Evolutionary conservation across 1,140 invertebrate species (phyloP).

Genomic region (Caenorhabditis remanei): DNA sequence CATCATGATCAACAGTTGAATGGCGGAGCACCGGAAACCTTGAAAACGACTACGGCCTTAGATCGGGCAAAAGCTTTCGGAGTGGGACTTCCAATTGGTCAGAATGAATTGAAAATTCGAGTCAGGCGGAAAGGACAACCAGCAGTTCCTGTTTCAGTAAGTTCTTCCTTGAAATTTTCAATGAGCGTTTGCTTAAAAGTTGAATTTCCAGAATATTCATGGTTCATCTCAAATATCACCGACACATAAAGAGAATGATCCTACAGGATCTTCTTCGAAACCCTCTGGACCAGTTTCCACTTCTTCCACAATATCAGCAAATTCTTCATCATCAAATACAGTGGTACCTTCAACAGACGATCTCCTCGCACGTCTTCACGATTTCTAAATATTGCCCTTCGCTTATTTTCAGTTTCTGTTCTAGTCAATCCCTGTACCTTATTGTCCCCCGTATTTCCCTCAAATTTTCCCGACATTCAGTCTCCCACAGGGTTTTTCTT

Average conservation of each 20-base stretch:
- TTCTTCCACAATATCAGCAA: neutral
- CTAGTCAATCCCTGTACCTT: neutral
- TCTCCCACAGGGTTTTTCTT: neutral
- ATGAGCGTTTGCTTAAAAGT: neutral
- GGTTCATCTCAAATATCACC: slow-evolving; percentile 29
- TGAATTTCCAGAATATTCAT: neutral
- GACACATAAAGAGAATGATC: slow-evolving; percentile 57
- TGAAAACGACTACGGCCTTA: slow-evolving; percentile 9
- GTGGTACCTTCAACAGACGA: slow-evolving; percentile 40
- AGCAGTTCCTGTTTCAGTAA: slow-evolving; percentile 31
- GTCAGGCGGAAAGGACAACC: slow-evolving; percentile 51
- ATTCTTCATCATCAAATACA: slow-evolving; percentile 31
- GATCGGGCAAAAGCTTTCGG: slow-evolving; percentile 43
- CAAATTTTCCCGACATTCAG: neutral
- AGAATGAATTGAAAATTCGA: slow-evolving; percentile 17
- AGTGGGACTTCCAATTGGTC: neutral
- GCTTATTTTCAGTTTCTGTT: neutral
- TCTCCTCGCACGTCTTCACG: slow-evolving; percentile 51
- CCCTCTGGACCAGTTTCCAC: neutral
- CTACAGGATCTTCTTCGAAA: neutral
- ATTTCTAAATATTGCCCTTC: slow-evolving; percentile 11
- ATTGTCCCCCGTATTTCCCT: neutral
- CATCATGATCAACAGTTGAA: slow-evolving; percentile 27
- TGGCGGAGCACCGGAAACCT: neutral
- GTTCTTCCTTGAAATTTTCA: neutral